Base-by-base conservation (phyloP, 1,140 invertebrate species). In the Parasteatoda tepidariorum region DNA sequence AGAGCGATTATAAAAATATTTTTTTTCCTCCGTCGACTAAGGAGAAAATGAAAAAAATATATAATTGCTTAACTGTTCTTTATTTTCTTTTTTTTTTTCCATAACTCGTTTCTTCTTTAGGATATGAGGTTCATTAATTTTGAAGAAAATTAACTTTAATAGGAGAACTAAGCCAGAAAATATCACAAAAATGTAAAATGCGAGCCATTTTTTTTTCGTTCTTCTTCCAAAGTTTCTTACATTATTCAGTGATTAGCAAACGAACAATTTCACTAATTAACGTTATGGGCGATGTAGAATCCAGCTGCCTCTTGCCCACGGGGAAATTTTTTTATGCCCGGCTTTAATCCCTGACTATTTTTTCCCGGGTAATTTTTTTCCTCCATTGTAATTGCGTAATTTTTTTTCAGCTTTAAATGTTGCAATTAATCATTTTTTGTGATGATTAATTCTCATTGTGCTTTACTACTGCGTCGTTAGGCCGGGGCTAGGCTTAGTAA, bases 211-310 rank as follows among this genome's bases (percentile, higher is more conserved):
- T 76, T 64, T 68, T 79, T 68, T 59, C 26, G 30, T 57, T n/a
- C 15, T 57, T 26, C 26, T 55, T 73, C 18, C 38, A 48, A 13
- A 9, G 9, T 9, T 48, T 24, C 41, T 54, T 68, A 68, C 41
- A 79, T 79, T 68, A 79, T 68, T 67, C 75, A 67, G 75, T 79
- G 75, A 79, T 79, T 79, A 79, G 75, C 62, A 55, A n/a, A 68
- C 2, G 75, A 79, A 68, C 75, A 79, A 79, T 79, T 79, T 68
- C 64, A n/a, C 75, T 79, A 79, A 79, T 79, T 79, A 79, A 79
- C 75, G 75, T 55, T 22, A 9, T 33, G 31, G 33, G 33, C 74
- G 74, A 78, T 78, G 41, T 57, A 62, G 31, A 2, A 11, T 68
- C 41, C 75, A 79, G 75, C 75, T 79, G 75, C 62, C 48, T 38